Evolutionary conservation across 1,140 invertebrate species (phyloP), one percentile per base, ranked within the genome.

Genomic region (Monochamus saltuarius): DNA sequence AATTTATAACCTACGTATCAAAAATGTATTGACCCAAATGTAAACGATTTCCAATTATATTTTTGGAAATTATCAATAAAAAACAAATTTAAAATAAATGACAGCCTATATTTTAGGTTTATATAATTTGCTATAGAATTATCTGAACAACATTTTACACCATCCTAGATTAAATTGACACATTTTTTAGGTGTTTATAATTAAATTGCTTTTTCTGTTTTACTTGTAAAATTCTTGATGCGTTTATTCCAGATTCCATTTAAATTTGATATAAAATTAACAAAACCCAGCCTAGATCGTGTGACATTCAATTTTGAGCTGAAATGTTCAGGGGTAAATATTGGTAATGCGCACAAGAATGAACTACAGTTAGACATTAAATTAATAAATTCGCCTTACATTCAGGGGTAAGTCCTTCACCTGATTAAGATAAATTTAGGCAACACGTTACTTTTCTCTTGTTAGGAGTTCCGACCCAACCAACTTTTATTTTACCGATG

Each of bases 371-470:
- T 56, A 29, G 6, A 6, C 8, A 17, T 56, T 45, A n/a, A 13
- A 14, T 13, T 10, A 35, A 4, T 14, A 11, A 56, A 46, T 45
- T 45, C 17, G 10, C 53, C 53, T 14, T 45, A 56, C 34, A 56
- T 56, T 14, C 39, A 56, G 36, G 53, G 53, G 53, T 56, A 17
- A 43, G 53, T 45, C 4, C 37, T 16, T 47, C 6, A 29, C 22
- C 22, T 29, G 22, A 29, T 6, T 29, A 29, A 29, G n/a, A n/a
- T n/a, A n/a, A n/a, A n/a, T n/a, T n/a, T n/a, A n/a, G n/a, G n/a
- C n/a, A n/a, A n/a, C n/a, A n/a, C n/a, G n/a, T n/a, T n/a, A n/a
- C 22, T 29, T 29, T 29, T 29, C 6, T 40, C 4, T 13, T 10
- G 39, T 53, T 38, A 53, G 51, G 2, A 53, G 17, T 19, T 39